Evolutionary conservation across 2,888 invertebrate genomes (phyloP), one percentile per base, ranked within the genome.

Genomic region (Tetanocera ferruginea): DNA sequence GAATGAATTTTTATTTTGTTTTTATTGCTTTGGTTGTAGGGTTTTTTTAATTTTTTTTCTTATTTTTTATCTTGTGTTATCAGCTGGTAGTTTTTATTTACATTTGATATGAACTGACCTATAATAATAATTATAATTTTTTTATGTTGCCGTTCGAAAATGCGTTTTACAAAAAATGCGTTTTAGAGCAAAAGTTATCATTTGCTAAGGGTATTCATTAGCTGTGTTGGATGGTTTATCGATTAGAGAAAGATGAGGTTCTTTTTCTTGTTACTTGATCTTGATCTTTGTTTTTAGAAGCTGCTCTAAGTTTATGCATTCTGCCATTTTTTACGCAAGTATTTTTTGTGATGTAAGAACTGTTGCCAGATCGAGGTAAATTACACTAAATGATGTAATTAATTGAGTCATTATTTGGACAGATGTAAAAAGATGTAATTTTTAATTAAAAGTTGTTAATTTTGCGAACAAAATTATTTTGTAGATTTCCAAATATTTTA

Each of bases 71-170:
- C 28, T 71, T 14, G 43, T 70, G 60, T 78, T 80, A 80, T 80
- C 80, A 77, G 77, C 49, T 37, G 49, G 49, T 70, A 60, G 67
- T 28, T 52, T 37, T 74, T 34, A 11, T 75, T 43, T 75, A 34
- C 76, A 76, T 73, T 76, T 73, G 79, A 80, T 78, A 80, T 75
- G 80, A 76, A 80, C 79, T 80, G 80, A 80, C 80, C 80, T 80
- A 80, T 79, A 79, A 79, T 80, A 80, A 80, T 55, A 70, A 51
- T 71, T n/a, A 67, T 51, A 37, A 51, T 60, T 71, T 49, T 25
- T 71, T 57, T 25, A 14, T 43, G 52, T 31, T 75, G 52, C 37
- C 5, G 19, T 62, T 34, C 34, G 23, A 23, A 23, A 17, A 49
- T 69, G 64, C 9, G 6, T 55, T 55, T 19, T 2, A 19, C 8